Conservation (phyloP, 2,113 vertebrate species). For the Tichodroma muraria region DNA sequence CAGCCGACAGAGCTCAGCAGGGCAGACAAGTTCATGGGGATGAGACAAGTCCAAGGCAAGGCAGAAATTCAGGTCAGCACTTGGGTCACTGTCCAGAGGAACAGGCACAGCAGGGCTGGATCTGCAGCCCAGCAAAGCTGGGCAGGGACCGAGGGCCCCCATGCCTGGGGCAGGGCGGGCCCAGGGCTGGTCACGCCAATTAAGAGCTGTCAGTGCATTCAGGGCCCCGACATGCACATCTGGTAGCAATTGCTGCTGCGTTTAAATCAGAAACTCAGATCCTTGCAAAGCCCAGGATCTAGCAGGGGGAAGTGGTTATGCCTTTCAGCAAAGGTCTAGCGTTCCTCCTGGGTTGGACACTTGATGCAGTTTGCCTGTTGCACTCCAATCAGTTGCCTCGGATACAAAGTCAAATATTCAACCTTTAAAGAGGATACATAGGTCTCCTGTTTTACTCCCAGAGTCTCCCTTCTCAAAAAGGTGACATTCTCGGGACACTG, state of each 20-base stretch:
- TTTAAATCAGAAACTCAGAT: slow-evolving; percentile 12
- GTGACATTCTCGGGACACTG: neutral
- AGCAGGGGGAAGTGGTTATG: neutral
- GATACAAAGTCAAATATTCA: neutral
- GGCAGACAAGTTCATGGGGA: neutral
- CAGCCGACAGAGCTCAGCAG: neutral
- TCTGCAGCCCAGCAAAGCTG: neutral
- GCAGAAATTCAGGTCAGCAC: neutral
- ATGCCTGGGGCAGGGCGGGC: neutral
- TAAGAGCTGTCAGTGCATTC: neutral
- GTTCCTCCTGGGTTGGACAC: neutral
- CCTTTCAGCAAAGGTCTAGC: neutral
- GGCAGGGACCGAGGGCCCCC: neutral
- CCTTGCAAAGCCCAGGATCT: neutral
- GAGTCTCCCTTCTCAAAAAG: neutral
- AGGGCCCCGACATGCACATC: neutral
- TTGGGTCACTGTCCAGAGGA: neutral
- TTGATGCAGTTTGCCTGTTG: neutral
- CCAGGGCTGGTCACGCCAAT: neutral
- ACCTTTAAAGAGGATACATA: neutral
- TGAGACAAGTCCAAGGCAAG: neutral
- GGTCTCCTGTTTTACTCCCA: neutral
- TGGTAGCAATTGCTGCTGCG: slow-evolving; percentile 26
- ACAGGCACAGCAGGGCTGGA: neutral
- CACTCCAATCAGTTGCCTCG: neutral